Conservation (phyloP, 2,113 vertebrate genomes). For the Toxotes jaculatrix region DNA sequence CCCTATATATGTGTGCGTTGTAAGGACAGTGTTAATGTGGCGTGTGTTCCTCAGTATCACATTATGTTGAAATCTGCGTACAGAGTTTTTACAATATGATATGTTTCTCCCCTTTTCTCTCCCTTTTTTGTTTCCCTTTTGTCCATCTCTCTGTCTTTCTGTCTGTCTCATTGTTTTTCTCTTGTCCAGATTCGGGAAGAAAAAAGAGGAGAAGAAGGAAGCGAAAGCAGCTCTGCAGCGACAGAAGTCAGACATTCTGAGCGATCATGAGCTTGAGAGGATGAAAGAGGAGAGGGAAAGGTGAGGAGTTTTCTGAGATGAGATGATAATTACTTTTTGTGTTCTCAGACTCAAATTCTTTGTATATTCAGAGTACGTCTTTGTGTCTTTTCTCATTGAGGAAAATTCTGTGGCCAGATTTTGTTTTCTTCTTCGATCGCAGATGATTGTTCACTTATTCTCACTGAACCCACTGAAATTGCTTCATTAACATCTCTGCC, state of each 20-base stretch:
- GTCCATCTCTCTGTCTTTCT: background rate
- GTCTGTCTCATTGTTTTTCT: conserved; percentile 39
- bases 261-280: conserved; percentile 89
- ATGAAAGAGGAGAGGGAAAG: conserved; percentile 86
- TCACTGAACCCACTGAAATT: background rate
- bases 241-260: conserved; percentile 83
- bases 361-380: background rate
- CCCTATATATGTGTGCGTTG: background rate
- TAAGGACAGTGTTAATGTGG: background rate
- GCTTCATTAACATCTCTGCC: background rate
- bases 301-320: conserved; percentile 35
- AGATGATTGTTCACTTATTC: conserved; percentile 1
- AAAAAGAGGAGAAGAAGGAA: conserved; percentile 94
- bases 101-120: background rate
- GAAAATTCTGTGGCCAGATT: background rate
- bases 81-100: background rate
- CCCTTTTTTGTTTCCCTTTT: background rate
- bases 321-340: background rate
- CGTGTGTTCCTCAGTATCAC: background rate
- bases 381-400: background rate
- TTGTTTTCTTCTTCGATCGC: background rate
- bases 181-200: conserved; percentile 92
- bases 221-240: conserved; percentile 83
- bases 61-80: background rate
- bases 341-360: background rate